phyloP scores from a whole-genome alignment of 2,888 invertebrate species.

The Zonitis immaculata region DNA sequence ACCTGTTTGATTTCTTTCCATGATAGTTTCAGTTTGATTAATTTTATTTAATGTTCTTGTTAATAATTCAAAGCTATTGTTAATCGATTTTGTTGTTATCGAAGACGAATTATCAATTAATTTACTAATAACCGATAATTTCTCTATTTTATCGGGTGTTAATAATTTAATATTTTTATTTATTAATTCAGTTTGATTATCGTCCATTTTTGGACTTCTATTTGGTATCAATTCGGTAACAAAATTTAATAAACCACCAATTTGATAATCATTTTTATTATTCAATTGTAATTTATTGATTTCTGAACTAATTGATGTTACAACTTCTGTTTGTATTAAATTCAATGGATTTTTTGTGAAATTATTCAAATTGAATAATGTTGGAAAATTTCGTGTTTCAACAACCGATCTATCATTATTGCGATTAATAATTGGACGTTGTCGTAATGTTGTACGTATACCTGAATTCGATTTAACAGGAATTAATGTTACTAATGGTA shows the following conservation, averaged over 20 bases:
- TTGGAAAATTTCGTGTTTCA: slow-evolving; percentile 41
- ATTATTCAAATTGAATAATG: slow-evolving; percentile 13
- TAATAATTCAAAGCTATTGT: slow-evolving; percentile 61
- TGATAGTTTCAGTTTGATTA: slow-evolving; percentile 29
- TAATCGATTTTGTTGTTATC: slow-evolving; percentile 59
- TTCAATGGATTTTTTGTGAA: slow-evolving; percentile 16
- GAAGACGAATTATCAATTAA: slow-evolving; percentile 53
- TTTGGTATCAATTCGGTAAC: slow-evolving; percentile 33
- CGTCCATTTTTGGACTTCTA: slow-evolving; percentile 36
- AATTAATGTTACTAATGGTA: slow-evolving; percentile 60
- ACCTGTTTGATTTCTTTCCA: slow-evolving; percentile 18
- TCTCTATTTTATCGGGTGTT: slow-evolving; percentile 46
- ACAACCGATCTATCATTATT: slow-evolving; percentile 27
- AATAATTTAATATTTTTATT: slow-evolving; percentile 24
- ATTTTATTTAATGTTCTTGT: slow-evolving; percentile 62
- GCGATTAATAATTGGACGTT: slow-evolving; percentile 51
- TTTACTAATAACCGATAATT: slow-evolving; percentile 56
- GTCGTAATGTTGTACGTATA: slow-evolving; percentile 64
- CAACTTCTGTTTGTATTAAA: slow-evolving; percentile 28
- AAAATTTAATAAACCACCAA: slow-evolving; percentile 40
- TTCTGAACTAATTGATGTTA: slow-evolving; percentile 24
- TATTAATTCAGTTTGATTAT: slow-evolving; percentile 11
- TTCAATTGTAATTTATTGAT: slow-evolving; percentile 22
- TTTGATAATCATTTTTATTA: slow-evolving; percentile 35
- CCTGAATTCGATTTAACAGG: slow-evolving; percentile 79